Base-by-base conservation (phyloP, 2,797 vertebrate species). In the Harpagifer antarcticus region DNA sequence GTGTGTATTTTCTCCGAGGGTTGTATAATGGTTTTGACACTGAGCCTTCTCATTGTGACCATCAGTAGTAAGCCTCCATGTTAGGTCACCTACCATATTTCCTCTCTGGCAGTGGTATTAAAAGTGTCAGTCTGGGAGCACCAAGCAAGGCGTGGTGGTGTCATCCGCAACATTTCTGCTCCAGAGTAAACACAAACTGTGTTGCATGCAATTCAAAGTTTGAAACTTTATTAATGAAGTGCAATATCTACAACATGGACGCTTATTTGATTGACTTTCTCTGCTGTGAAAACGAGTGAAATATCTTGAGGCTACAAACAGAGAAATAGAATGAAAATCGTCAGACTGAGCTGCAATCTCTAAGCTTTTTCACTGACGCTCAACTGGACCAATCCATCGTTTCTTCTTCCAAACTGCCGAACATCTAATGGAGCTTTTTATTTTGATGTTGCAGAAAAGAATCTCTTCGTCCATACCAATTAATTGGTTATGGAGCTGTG, bases 21-120 rank as follows among this genome's bases (percentile, higher is more conserved):
- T 85, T 86, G 78, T 87, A 78, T 88, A 91, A 92, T 90, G 86
- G 76, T 72, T 88, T 89, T 91, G 90, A 90, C 89, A 90, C 82
- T 88, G 81, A 91, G 89, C 86, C 86, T 75, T 74, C 84, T 87
- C 89, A 84, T 89, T 87, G 88, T 83, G 82, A 75, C 88, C 86
- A 78, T 84, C 84, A 86, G 79, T 76, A n/a, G 68, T 88, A 88
- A 90, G 89, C 67, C 82, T 58, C 73, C 1, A 42, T 91, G 87
- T 92, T 90, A 73, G 87, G 88, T 91, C 90, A 89, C 67, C 84
- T 48, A 74, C 85, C 74, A 82, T 84, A 79, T 87, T 89, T 80
- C 68, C 75, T 86, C 57, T 71, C 74, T 82, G 68, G 76, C 80
- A 68, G 67, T 7, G 0, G 83, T 53, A 82, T 84, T 85, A 81